These are phyloP conservation scores for Coelinius sp. DNA, from an alignment of 2,888 invertebrate genomes.

Conservation along the genomic window DNA sequence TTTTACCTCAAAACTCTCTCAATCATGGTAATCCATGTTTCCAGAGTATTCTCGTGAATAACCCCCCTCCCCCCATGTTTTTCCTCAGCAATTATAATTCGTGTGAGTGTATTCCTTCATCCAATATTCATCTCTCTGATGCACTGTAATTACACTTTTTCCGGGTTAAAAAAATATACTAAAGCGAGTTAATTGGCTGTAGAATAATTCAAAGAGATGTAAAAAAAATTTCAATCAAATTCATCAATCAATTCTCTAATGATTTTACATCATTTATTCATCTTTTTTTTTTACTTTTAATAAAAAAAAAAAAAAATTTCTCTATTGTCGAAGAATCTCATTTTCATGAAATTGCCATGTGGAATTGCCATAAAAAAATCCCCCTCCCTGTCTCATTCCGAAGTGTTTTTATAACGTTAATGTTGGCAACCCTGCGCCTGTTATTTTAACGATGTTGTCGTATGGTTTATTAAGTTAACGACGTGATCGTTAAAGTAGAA, in stretches of 20 bases:
- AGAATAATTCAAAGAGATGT: too few species aligned
- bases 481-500: slow-evolving; percentile 62
- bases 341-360: neutral
- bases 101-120: neutral
- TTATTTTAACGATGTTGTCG: slow-evolving; percentile 57
- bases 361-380: neutral
- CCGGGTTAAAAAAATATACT: neutral
- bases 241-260: too few species aligned
- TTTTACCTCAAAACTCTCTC: neutral
- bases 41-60: neutral
- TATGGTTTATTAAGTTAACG: slow-evolving; percentile 66
- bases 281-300: too few species aligned
- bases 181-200: neutral
- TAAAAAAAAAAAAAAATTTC: too few species aligned
- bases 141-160: neutral
- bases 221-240: too few species aligned
- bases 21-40: neutral
- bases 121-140: neutral
- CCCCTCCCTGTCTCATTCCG: neutral
- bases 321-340: neutral
- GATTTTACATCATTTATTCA: too few species aligned
- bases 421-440: slow-evolving; percentile 4
- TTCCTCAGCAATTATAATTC: neutral
- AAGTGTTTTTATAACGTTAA: neutral
- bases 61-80: neutral